Evolutionary conservation across 2,113 vertebrate species (phyloP).

Genomic region (Rhombomys opimus): DNA sequence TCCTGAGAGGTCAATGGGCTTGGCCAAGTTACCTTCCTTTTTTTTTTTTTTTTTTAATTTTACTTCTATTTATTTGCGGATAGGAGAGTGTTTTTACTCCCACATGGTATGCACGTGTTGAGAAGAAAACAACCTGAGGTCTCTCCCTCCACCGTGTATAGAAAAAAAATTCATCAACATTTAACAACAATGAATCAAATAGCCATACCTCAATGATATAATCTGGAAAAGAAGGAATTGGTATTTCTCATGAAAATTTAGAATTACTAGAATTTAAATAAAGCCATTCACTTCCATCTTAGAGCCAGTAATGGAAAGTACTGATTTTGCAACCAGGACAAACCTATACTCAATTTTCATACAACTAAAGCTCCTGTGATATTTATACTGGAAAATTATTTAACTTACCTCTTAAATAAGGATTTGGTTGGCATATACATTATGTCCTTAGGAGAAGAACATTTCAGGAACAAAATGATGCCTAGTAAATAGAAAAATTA

Average conservation of each 20-base stretch:
- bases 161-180: neutral
- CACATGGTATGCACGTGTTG: neutral
- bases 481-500: neutral
- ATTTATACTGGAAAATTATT: conserved; percentile 46
- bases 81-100: neutral
- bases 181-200: conserved; percentile 20
- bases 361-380: neutral
- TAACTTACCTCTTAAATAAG: conserved; percentile 24
- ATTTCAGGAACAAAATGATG: conserved; percentile 1
- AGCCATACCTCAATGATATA: neutral
- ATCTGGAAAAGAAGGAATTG: neutral
- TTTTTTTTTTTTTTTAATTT: neutral
- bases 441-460: neutral
- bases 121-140: neutral
- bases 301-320: neutral
- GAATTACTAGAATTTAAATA: conserved; percentile 59
- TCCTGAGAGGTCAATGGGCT: neutral
- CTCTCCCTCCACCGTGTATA: neutral
- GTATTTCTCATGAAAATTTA: conserved; percentile 18
- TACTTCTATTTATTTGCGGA: neutral
- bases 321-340: neutral
- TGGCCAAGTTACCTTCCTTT: neutral
- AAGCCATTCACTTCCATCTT: neutral
- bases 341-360: neutral
- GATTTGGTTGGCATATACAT: neutral